phyloP scores from a whole-genome alignment of 2,888 invertebrate species.

The Drosophila acutilabella region DNA sequence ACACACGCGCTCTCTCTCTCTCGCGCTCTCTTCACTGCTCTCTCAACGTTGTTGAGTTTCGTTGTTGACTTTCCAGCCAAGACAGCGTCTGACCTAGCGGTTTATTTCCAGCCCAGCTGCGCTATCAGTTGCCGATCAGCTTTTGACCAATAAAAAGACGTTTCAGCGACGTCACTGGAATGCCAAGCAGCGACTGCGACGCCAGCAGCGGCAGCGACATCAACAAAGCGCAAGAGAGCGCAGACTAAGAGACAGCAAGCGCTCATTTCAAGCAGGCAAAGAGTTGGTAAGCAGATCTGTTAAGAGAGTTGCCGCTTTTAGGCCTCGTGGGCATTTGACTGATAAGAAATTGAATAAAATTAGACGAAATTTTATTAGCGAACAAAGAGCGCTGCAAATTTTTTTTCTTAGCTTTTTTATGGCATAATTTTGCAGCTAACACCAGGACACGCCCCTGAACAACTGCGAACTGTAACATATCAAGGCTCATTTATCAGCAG shows the following conservation, averaged over 20 bases:
- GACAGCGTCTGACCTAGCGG: constrained; percentile 73
- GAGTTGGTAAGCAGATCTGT: constrained; percentile 27
- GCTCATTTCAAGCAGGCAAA: constrained; percentile 12
- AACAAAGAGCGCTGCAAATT: constrained; percentile 39
- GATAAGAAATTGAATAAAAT: constrained; percentile 78
- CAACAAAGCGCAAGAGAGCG: background rate
- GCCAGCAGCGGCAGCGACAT: constrained; percentile 13
- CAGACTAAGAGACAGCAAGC: constrained; percentile 8
- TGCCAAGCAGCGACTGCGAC: constrained; percentile 43
- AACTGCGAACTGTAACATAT: constrained; percentile 47
- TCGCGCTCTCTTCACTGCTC: constrained; percentile 15
- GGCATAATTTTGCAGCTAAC: constrained; percentile 48
- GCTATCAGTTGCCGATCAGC: constrained; percentile 78
- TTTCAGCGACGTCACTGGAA: constrained; percentile 65
- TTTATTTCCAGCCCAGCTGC: constrained; percentile 79
- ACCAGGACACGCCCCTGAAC: constrained; percentile 44
- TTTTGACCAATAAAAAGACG: constrained; percentile 82
- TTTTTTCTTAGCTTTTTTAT: constrained; percentile 34
- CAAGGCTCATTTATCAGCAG: constrained; percentile 71
- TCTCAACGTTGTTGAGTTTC: constrained; percentile 61
- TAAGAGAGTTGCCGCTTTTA: constrained; percentile 38
- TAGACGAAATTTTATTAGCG: constrained; percentile 70
- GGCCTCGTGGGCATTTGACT: constrained; percentile 54
- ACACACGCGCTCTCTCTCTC: constrained; percentile 8
- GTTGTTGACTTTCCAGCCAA: constrained; percentile 74